Base-by-base conservation (phyloP, 2,888 invertebrate species). In the Plagodis dolabraria region DNA sequence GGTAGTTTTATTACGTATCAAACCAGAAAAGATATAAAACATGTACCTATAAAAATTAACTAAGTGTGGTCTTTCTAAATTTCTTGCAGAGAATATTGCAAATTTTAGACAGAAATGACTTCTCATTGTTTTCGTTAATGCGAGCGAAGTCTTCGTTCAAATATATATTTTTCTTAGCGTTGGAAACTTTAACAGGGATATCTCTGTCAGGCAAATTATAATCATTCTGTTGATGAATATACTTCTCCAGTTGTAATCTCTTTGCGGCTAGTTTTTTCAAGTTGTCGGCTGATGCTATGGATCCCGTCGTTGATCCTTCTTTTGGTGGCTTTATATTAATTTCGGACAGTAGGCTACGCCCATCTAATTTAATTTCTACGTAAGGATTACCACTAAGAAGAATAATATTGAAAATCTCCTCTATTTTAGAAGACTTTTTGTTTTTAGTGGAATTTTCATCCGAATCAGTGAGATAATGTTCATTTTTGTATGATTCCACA, bases 21-120 rank as follows among this genome's bases (percentile, higher is more conserved):
- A 22, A 22, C 1, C 22, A 22, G 22, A 22, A 22, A 22, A 10
- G 5, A 8, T 9, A 40, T 36, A 40, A 5, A 40, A 40, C 5
- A 10, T 10, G 10, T 10, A 40, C 10, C 9, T 40, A 0, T 7
- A 45, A 42, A 56, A 47, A 33, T 68, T 45, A 74, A 49, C 53
- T 44, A 54, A 73, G 70, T 40, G 71, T 61, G 52, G 67, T 77
- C 70, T 79, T 89, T 38, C 89, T 85, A 63, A 90, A 74, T 70
- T 79, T 89, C 57, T 76, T 85, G 67, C 91, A 91, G 22, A 92
- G 67, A 57, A 80, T 86, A 59, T 71, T 83, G 66, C 91, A 92
- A 57, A 92, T 77, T 80, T 80, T 87, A 33, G 80, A 73, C 56
- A 92, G 77, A 7, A 90, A 76, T 0, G 88, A 89, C 59, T 78